These are phyloP conservation scores for Rhamphomyia laevipes DNA, from an alignment of 2,888 invertebrate species.

Conservation along the genomic window DNA sequence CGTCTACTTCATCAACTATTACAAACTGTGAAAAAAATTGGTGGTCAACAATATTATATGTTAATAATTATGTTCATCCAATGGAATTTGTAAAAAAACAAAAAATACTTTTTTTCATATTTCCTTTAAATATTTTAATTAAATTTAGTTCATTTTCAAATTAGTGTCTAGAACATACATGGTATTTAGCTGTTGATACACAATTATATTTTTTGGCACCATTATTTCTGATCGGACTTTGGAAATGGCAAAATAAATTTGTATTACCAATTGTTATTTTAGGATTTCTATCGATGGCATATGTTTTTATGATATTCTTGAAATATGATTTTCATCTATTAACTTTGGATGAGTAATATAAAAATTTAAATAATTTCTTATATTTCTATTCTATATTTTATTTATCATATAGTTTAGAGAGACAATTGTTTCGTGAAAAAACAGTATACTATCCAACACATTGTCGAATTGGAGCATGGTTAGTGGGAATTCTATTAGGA, in stretches of 20 bases:
- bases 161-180: constrained; percentile 43
- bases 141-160: background rate
- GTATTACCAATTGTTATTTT: constrained; percentile 27
- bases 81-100: constrained; percentile 29
- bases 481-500: constrained; percentile 34
- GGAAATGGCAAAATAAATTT: constrained; percentile 35
- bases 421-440: constrained; percentile 21
- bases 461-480: constrained; percentile 34
- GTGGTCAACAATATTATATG: constrained; percentile 41
- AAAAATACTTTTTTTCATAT: no score
- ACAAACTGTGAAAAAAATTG: constrained; percentile 35
- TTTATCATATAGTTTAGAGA: no score
- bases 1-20: no score
- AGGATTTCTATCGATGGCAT: constrained; percentile 26
- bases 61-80: constrained; percentile 39
- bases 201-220: constrained; percentile 46
- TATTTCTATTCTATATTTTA: no score
- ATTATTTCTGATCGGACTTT: constrained; percentile 40
- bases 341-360: no score
- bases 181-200: constrained; percentile 49
- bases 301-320: constrained; percentile 31
- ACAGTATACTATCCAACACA: constrained; percentile 35
- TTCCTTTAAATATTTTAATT: background rate
- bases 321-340: constrained; percentile 24
- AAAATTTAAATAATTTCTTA: no score